Evolutionary conservation across 1,140 invertebrate species (phyloP), one percentile per base, ranked within the genome.

Genomic region (Apis cerana): DNA sequence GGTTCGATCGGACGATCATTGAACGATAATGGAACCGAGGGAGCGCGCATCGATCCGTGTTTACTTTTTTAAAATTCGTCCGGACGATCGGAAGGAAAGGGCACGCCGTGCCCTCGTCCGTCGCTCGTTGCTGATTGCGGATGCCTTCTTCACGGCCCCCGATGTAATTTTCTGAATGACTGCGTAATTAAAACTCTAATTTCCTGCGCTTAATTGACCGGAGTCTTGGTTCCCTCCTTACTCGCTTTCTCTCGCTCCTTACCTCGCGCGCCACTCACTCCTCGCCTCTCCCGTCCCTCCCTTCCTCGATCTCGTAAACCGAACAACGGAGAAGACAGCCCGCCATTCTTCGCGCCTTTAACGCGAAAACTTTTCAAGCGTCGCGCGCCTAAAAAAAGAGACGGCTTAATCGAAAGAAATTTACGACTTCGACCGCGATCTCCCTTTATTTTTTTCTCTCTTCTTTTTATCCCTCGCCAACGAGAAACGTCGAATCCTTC

Each of bases 101-200:
- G 80, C 85, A 80, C 81, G 75, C 64, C 78, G 69, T 59, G 78
- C 75, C 75, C 72, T 52, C 82, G 65, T 75, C 76, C 82, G 65
- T 75, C 76, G 80, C 80, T 80, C 83, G 83, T 88, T 87, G 87
- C 58, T 85, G 83, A 87, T 88, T 88, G 86, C 86, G 83, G 86
- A 87, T 87, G 83, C 85, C 87, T 88, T 86, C 84, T 88, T 86
- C 91, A 89, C 88, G 90, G 91, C 90, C 90, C 89, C 92, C 93
- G 90, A 94, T 94, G 93, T 94, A 94, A 94, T 94, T 94, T 94
- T 94, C 94, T 93, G 94, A 94, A 94, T 94, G 94, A 94, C 94
- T 94, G 93, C 94, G 93, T 94, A 94, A 94, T 94, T 94, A 94
- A 94, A 94, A 94, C 93, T 94, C 94, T 94, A 94, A 94, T 94